Evolutionary conservation across 1,140 invertebrate genomes (phyloP).

Genomic region (Manduca sexta): DNA sequence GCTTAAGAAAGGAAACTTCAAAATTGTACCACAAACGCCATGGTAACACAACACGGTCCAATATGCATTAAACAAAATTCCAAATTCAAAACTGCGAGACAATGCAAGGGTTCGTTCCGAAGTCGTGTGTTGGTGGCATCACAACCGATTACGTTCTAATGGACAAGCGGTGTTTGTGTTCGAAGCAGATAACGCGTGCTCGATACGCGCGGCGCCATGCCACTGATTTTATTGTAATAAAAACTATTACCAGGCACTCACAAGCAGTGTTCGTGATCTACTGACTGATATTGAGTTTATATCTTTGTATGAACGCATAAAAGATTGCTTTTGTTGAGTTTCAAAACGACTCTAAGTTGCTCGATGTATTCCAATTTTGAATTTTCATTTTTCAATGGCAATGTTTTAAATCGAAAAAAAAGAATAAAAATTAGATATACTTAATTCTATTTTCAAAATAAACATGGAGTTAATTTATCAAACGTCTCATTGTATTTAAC

Average conservation of each 20-base stretch:
- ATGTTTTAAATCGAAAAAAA: background rate
- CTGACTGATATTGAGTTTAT: slow-evolving; percentile 20
- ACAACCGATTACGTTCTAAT: slow-evolving; percentile 62
- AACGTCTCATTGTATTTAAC: slow-evolving; percentile 49
- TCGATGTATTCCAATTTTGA: background rate
- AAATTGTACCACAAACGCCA: too few relatives aligned
- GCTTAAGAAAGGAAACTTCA: too few relatives aligned
- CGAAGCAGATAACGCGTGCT: slow-evolving; percentile 48
- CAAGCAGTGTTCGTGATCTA: slow-evolving; percentile 26
- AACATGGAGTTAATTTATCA: slow-evolving; percentile 38
- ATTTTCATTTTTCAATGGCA: background rate
- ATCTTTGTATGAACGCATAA: slow-evolving; percentile 12
- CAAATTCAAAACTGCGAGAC: slow-evolving; percentile 43
- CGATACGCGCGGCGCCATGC: slow-evolving; percentile 62
- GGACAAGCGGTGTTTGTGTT: slow-evolving; percentile 69
- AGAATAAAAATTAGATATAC: background rate
- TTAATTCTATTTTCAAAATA: background rate
- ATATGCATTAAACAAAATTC: slow-evolving; percentile 17
- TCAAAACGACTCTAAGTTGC: slow-evolving; percentile 1
- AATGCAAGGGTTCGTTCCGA: slow-evolving; percentile 31
- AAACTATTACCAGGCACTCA: slow-evolving; percentile 19
- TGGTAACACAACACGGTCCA: too few relatives aligned
- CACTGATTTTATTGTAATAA: slow-evolving; percentile 41
- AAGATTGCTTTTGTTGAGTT: slow-evolving; percentile 8
- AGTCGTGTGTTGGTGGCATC: slow-evolving; percentile 54